Evolutionary conservation across 1,140 invertebrate species (phyloP).

Genomic region (Coenobita brevimanus): DNA sequence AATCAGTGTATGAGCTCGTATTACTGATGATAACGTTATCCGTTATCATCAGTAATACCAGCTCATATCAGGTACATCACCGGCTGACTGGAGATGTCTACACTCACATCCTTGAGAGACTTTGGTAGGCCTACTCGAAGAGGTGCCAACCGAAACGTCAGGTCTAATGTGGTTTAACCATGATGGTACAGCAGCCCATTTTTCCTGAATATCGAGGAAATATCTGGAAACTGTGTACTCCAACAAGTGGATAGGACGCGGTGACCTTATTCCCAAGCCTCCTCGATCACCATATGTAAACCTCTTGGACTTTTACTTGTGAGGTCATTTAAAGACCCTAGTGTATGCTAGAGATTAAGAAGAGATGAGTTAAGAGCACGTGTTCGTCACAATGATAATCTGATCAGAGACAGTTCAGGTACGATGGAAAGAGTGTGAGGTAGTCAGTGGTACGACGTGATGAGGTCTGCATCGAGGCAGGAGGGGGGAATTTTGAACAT

Average conservation of each 20-base stretch:
- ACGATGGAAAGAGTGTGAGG: too few species aligned
- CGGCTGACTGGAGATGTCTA: not conserved
- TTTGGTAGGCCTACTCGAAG: not conserved
- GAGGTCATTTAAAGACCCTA: too few species aligned
- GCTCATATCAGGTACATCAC: not conserved
- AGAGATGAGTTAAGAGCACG: not conserved
- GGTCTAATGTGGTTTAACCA: not conserved
- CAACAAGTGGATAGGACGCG: not conserved
- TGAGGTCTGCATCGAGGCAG: not conserved
- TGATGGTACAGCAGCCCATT: conserved; percentile 4
- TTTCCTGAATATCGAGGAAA: not conserved
- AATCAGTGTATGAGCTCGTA: not conserved
- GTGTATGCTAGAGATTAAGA: not conserved
- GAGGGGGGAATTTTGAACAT: not conserved
- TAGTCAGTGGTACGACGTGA: not conserved
- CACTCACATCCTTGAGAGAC: too few species aligned
- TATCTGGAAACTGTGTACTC: too few species aligned
- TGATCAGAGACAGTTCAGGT: not conserved
- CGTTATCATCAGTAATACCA: too few species aligned
- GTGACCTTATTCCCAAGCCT: not conserved
- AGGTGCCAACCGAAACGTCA: not conserved
- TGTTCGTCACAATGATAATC: not conserved
- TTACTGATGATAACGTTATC: not conserved
- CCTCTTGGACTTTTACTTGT: not conserved
- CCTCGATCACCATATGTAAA: not conserved